A percentile compares a stretch with the other conserved stretches of the same genome.
Evolutionary conservation across 2,797 vertebrate species (phyloP).

Genomic region (Ficedula albicollis): DNA sequence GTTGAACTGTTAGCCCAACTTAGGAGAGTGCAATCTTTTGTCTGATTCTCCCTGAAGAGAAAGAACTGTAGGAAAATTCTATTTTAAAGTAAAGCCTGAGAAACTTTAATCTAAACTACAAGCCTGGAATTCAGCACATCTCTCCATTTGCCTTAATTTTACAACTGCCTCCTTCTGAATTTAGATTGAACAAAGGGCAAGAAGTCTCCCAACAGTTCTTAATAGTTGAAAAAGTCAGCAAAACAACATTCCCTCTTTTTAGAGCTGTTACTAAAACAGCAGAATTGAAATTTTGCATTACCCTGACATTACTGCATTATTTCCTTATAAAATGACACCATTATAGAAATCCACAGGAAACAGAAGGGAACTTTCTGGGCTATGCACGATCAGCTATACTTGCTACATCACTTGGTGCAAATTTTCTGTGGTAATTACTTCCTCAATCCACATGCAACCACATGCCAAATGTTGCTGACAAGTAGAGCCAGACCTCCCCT

Average conservation of each 20-base stretch:
- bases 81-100: not conserved
- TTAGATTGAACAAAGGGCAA: not conserved
- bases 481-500: not conserved
- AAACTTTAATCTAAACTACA: not conserved
- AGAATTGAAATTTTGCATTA: constrained; percentile 10
- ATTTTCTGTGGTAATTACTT: constrained; percentile 45
- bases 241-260: constrained; percentile 3
- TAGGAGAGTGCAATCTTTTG: not conserved
- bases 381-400: not conserved
- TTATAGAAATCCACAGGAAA: constrained; percentile 52
- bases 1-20: not conserved
- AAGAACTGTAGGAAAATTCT: not conserved
- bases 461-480: not conserved
- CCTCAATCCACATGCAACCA: not conserved
- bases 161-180: not conserved
- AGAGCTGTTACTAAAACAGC: constrained; percentile 26
- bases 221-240: not conserved
- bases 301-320: not conserved
- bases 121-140: not conserved
- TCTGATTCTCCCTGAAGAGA: not conserved
- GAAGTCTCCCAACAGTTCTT: not conserved
- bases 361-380: constrained; percentile 13
- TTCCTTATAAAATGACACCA: constrained; percentile 18
- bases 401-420: not conserved
- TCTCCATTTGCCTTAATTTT: not conserved